Evolutionary conservation across 2,888 invertebrate genomes (phyloP).

Genomic region (Crossocerus cetratus): DNA sequence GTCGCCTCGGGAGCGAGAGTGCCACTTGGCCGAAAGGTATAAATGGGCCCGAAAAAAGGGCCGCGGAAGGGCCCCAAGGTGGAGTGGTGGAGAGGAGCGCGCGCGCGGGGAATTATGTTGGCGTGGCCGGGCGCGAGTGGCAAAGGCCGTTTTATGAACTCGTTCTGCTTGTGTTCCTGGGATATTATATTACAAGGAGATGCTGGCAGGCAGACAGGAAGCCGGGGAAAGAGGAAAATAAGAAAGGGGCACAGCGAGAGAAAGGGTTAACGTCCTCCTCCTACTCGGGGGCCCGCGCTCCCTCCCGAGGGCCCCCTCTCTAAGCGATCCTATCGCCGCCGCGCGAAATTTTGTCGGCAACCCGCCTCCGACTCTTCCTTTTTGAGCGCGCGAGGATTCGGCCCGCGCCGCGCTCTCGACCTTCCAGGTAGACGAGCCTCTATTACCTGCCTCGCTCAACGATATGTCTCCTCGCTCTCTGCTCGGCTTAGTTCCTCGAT

Average conservation of each 20-base stretch:
- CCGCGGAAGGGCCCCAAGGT: too few relatives aligned
- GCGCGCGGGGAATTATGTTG: slow-evolving; percentile 12
- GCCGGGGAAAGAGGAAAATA: slow-evolving; percentile 10
- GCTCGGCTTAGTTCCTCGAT: slow-evolving; percentile 2
- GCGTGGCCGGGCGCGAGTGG: slow-evolving; percentile 16
- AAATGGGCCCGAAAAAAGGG: too few relatives aligned
- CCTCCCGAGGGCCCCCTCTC: slow-evolving; percentile 12
- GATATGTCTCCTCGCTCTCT: slow-evolving; percentile 18
- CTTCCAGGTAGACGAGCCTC: slow-evolving; percentile 14
- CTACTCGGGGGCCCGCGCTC: slow-evolving; percentile 8
- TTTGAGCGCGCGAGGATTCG: slow-evolving; percentile 25
- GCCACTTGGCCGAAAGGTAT: too few relatives aligned
- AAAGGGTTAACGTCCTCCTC: slow-evolving; percentile 39
- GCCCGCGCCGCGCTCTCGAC: neutral
- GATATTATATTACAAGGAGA: slow-evolving; percentile 35
- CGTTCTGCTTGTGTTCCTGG: slow-evolving; percentile 30
- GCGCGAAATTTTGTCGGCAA: slow-evolving; percentile 34
- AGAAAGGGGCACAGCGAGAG: slow-evolving; percentile 26
- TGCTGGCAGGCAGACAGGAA: neutral
- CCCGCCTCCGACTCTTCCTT: slow-evolving; percentile 19
- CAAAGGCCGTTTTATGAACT: slow-evolving; percentile 34
- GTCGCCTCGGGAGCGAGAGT: too few relatives aligned
- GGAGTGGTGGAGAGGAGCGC: slow-evolving; percentile 2
- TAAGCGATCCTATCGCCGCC: slow-evolving; percentile 31
- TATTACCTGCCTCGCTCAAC: slow-evolving; percentile 4